Base-by-base conservation (phyloP, 2,113 vertebrate genomes). In the Syrmaticus mikado region DNA sequence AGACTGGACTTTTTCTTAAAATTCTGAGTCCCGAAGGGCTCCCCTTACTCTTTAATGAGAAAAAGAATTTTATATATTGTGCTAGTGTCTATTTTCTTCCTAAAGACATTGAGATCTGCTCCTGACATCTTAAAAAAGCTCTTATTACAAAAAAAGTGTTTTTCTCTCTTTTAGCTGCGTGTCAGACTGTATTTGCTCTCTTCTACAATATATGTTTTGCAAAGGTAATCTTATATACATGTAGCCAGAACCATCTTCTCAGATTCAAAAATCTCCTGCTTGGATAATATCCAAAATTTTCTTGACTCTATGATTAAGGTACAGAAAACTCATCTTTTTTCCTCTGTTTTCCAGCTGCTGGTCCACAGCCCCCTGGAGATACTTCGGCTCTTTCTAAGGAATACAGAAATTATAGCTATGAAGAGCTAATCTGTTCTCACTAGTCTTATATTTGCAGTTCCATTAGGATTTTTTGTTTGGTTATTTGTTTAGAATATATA, bases 321-420 rank as follows among this genome's bases (percentile, higher is more conserved):
- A 66, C 36, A 65, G 27, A 43, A 82, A 85, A 75, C 2, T 53
- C 19, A 40, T 45, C 5, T 89, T 89, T 61, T 57, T 57, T 45
- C 73, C 17, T 79, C 67, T 92, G 13, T 41, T 94, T 95, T 87
- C 41, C 60, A 50, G 66, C 17, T 85, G 40, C 32, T 91, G 13
- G 0, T 73, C 64, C 82, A 62, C 16, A 82, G 14, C 2, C 3
- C 43, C 24, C 71, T 80, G 72, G 25, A 85, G 67, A 62, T 70
- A 40, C 45, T 73, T 85, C 1, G 5, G 22, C 10, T 94, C 8
- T 77, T 82, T 91, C 87, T 85, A 91, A 5, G 16, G 24, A 89
- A 85, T 38, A 11, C 5, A 82, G 60, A 50, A 94, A 85, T 14
- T 40, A 73, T 0, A 75, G 24, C 13, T 73, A 80, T 80, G 67